These are phyloP conservation scores for Sardinella longiceps DNA, from an alignment of 2,797 vertebrate species.

Conservation along the genomic window DNA sequence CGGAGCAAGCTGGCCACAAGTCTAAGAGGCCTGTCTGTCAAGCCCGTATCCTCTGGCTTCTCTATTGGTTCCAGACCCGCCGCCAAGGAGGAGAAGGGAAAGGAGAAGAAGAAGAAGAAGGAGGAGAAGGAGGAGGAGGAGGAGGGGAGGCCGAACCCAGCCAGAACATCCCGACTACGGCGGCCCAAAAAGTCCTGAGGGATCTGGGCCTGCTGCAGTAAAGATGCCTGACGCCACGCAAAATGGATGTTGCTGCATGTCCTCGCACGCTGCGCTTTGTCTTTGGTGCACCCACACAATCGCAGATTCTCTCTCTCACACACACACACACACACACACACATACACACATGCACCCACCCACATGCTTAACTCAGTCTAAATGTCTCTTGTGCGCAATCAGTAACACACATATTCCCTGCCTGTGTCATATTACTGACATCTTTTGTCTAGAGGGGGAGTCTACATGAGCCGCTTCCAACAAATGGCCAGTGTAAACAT, in stretches of 20 bases:
- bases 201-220: constrained; percentile 51
- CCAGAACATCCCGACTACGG: constrained; percentile 79
- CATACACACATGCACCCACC: constrained; percentile 33
- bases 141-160: constrained; percentile 68
- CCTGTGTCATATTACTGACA: constrained; percentile 45
- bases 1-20: constrained; percentile 73
- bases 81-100: constrained; percentile 58
- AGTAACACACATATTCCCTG: constrained; percentile 24
- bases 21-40: constrained; percentile 74
- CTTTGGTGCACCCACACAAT: constrained; percentile 37
- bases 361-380: not conserved
- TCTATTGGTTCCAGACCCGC: constrained; percentile 72
- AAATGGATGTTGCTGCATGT: constrained; percentile 67
- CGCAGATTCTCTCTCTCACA: not conserved
- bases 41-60: constrained; percentile 66
- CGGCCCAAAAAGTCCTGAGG: constrained; percentile 74
- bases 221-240: constrained; percentile 70
- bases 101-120: constrained; percentile 62
- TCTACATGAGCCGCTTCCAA: constrained; percentile 62
- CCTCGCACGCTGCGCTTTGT: constrained; percentile 55
- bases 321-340: not conserved
- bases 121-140: constrained; percentile 50
- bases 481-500: constrained; percentile 64
- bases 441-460: constrained; percentile 59
- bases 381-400: constrained; percentile 26